A percentile compares a stretch with the other conserved stretches of the same genome.
phyloP scores from a whole-genome alignment of 2,797 vertebrate genomes.

The Pogonophryne albipinna region DNA sequence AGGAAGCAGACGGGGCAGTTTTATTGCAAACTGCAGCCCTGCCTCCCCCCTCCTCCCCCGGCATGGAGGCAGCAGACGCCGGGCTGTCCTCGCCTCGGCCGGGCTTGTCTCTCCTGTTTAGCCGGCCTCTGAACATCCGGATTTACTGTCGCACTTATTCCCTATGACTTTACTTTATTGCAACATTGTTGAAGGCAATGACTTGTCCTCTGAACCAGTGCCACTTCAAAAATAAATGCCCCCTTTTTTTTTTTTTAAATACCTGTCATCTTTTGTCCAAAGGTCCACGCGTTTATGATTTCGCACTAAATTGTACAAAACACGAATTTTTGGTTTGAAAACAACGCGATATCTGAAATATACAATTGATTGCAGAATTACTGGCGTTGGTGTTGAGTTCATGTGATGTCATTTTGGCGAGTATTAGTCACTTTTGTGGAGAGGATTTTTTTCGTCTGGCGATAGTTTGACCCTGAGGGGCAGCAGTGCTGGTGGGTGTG shows the following conservation, averaged over 20 bases:
- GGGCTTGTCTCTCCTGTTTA: slow-evolving; percentile 56
- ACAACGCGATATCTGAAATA: slow-evolving; percentile 2
- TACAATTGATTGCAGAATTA: slow-evolving; percentile 29
- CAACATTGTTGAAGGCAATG: slow-evolving; percentile 46
- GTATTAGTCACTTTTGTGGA: slow-evolving; percentile 48
- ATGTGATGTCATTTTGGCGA: slow-evolving; percentile 42
- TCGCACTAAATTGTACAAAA: slow-evolving; percentile 19
- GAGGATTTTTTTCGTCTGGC: slow-evolving; percentile 45
- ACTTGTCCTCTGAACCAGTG: slow-evolving; percentile 26
- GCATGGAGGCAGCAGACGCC: slow-evolving; percentile 64
- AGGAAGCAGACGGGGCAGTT: slow-evolving; percentile 32
- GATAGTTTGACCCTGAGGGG: slow-evolving; percentile 68
- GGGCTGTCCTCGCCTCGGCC: slow-evolving; percentile 58
- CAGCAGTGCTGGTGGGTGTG: slow-evolving; percentile 27
- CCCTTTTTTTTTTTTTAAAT: slow-evolving; percentile 13
- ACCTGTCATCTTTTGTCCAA: slow-evolving; percentile 33
- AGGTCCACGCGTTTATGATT: slow-evolving; percentile 26
- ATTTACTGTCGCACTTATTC: slow-evolving; percentile 54
- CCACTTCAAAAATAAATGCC: slow-evolving; percentile 6
- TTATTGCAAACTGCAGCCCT: slow-evolving; percentile 45
- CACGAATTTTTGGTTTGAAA: background rate
- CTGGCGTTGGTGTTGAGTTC: slow-evolving; percentile 40
- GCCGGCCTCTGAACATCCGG: slow-evolving; percentile 45
- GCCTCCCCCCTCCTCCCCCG: slow-evolving; percentile 23
- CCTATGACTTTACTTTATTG: slow-evolving; percentile 62